A percentile compares a stretch with the other conserved stretches of the same genome.
Conservation (phyloP, 2,888 invertebrate genomes). For the Encarsia formosa region DNA sequence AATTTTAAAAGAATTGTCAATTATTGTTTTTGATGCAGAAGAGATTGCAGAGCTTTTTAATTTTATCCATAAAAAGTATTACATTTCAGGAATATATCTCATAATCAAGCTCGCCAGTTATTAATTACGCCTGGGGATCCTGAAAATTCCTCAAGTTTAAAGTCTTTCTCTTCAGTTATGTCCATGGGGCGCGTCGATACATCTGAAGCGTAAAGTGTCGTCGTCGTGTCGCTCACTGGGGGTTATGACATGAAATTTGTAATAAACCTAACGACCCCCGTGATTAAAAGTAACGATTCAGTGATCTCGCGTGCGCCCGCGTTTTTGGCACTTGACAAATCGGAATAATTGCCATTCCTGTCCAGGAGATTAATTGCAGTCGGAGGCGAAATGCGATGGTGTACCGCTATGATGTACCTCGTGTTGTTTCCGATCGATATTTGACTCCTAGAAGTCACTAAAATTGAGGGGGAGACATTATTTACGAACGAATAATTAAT, state of each 20-base stretch:
- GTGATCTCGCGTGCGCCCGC: conserved; percentile 38
- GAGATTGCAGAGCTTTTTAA: no score
- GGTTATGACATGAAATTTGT: conserved; percentile 44
- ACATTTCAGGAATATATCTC: no score
- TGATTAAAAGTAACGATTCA: conserved; percentile 50
- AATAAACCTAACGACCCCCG: conserved; percentile 50
- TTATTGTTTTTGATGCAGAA: no score
- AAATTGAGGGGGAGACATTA: neutral
- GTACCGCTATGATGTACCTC: neutral
- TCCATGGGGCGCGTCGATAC: conserved; percentile 5
- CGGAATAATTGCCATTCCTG: conserved; percentile 43
- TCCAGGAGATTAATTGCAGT: conserved; percentile 25
- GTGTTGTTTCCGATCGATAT: conserved; percentile 15
- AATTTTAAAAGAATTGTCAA: no score
- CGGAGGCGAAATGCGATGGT: neutral
- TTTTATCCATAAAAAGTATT: no score
- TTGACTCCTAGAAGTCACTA: conserved; percentile 4
- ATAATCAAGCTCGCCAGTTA: conserved; percentile 14
- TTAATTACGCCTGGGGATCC: conserved; percentile 25
- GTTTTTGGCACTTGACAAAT: conserved; percentile 46
- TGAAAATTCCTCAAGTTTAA: conserved; percentile 21
- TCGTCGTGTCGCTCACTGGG: conserved; percentile 22
- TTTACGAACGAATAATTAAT: conserved; percentile 4
- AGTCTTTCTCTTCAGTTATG: neutral
- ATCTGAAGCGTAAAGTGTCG: conserved; percentile 36